Conservation (phyloP, 2,113 vertebrate genomes). For the Marmota flaviventris region DNA sequence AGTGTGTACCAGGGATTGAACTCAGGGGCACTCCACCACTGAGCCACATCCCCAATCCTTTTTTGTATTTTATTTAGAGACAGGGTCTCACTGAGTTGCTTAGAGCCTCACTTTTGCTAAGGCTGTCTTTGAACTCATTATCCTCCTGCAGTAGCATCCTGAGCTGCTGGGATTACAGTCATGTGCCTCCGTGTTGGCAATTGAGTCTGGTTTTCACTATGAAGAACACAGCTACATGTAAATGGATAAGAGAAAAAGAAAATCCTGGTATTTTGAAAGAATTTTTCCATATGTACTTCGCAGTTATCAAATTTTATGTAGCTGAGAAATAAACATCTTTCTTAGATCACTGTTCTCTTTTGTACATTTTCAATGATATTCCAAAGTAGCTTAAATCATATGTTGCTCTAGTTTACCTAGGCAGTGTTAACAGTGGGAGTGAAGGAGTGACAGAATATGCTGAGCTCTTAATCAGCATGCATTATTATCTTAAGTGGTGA, state of each 20-base stretch:
- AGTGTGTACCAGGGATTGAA: too few species aligned
- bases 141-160: too few species aligned
- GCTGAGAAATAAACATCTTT: neutral
- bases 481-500: neutral
- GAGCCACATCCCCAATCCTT: too few species aligned
- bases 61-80: too few species aligned
- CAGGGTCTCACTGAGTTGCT: too few species aligned
- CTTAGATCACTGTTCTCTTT: neutral
- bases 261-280: neutral
- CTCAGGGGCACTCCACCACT: too few species aligned
- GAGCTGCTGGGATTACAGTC: too few species aligned
- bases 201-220: neutral
- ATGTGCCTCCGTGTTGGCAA: too few species aligned
- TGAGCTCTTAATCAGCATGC: neutral
- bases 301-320: neutral
- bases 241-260: neutral
- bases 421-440: neutral
- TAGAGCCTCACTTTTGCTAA: too few species aligned
- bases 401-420: neutral
- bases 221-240: neutral
- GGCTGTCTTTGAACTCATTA: too few species aligned
- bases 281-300: neutral
- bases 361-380: neutral
- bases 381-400: neutral
- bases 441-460: neutral